A percentile compares a stretch with the other conserved stretches of the same genome.
Conservation (phyloP, 53 echinoderm and acorn worm genomes). For the Holothuria scabra region DNA sequence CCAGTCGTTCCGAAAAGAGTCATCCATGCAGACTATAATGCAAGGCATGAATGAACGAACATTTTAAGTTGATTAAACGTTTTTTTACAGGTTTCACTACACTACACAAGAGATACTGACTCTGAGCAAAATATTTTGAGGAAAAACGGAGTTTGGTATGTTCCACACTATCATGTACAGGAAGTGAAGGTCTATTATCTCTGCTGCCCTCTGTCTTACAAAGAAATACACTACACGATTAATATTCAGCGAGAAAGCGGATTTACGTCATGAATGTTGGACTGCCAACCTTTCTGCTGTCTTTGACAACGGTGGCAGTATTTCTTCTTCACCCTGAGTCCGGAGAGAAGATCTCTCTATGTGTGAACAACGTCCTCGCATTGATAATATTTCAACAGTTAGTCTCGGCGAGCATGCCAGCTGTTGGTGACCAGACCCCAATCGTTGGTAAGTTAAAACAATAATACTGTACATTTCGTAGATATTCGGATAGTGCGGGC, state of each 20-base stretch:
- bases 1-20: no score
- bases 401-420: constrained; percentile 57
- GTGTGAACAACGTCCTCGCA: constrained; percentile 64
- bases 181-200: not conserved
- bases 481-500: no score
- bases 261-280: constrained; percentile 60
- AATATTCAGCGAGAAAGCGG: no score
- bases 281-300: constrained; percentile 55
- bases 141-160: not conserved
- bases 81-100: not conserved
- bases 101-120: not conserved
- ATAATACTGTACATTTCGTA: no score
- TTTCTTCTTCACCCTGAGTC: constrained; percentile 60
- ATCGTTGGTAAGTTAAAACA: constrained; percentile 52
- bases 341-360: constrained; percentile 70
- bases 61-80: no score
- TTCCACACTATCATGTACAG: not conserved
- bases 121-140: not conserved
- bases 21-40: no score
- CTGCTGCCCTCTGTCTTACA: not conserved
- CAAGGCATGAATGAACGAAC: no score
- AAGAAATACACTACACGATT: no score
- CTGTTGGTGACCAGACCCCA: constrained; percentile 60
- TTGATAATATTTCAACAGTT: constrained; percentile 64
- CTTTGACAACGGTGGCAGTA: constrained; percentile 51